These are phyloP conservation scores for Marisa cornuarietis DNA, from an alignment of 1,140 invertebrate species.

Conservation along the genomic window DNA sequence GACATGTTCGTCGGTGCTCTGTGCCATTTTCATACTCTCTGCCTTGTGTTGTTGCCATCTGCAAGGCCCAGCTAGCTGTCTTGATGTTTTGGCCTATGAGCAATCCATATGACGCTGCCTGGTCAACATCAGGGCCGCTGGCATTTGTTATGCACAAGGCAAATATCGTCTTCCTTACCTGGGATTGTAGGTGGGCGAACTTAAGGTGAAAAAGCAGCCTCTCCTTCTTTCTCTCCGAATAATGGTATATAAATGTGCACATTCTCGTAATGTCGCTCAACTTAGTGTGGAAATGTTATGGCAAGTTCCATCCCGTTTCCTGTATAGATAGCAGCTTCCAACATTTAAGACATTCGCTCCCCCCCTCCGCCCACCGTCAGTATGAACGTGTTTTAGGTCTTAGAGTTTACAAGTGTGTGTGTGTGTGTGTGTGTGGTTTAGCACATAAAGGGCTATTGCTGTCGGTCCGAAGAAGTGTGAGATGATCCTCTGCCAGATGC, in stretches of 20 bases:
- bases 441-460: neutral
- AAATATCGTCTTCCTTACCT: conserved; percentile 1
- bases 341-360: neutral
- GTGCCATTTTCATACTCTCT: neutral
- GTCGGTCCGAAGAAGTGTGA: neutral
- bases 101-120: neutral
- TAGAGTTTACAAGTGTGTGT: too few relatives aligned
- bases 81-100: conserved; percentile 6
- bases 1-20: neutral
- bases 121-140: neutral
- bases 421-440: conserved; percentile 9
- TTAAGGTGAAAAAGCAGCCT: neutral
- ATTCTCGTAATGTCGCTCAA: neutral
- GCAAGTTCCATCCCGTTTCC: too few relatives aligned
- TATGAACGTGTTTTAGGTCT: neutral
- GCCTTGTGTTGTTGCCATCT: neutral
- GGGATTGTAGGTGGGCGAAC: conserved; percentile 1
- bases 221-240: neutral
- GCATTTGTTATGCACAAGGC: neutral
- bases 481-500: too few relatives aligned
- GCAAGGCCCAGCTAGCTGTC: neutral
- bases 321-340: too few relatives aligned
- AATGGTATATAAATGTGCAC: neutral
- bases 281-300: too few relatives aligned
- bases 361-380: neutral